phyloP scores from a whole-genome alignment of 1,140 invertebrate genomes.

The Drosophila truncata region DNA sequence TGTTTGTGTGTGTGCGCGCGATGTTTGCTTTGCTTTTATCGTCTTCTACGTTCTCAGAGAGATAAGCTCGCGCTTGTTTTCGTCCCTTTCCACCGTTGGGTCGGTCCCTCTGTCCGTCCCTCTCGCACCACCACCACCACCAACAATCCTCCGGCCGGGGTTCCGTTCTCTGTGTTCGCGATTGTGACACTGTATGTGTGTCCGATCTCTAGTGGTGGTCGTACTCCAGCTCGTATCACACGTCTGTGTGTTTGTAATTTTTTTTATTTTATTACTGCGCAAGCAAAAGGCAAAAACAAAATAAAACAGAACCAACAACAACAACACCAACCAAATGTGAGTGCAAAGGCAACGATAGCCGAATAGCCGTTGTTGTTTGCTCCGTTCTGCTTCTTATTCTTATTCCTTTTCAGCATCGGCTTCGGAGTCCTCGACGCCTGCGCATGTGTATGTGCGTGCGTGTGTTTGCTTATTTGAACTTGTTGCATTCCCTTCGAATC shows the following conservation, averaged over 20 bases:
- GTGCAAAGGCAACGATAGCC: conserved; percentile 19
- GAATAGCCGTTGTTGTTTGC: conserved; percentile 13
- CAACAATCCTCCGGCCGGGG: not conserved
- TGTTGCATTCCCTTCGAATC: not conserved
- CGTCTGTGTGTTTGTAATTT: conserved; percentile 59
- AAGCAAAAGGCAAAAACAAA: conserved; percentile 47
- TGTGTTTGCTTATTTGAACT: conserved; percentile 37
- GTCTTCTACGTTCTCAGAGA: conserved; percentile 61
- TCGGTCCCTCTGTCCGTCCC: conserved; percentile 37
- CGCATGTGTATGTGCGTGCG: conserved; percentile 11
- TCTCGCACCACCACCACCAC: conserved; percentile 11
- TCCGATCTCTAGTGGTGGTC: conserved; percentile 64
- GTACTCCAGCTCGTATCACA: conserved; percentile 71
- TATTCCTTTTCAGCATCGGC: conserved; percentile 12
- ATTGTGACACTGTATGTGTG: conserved; percentile 16
- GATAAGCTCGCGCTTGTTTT: conserved; percentile 65
- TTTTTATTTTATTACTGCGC: conserved; percentile 68
- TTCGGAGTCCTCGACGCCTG: conserved; percentile 17
- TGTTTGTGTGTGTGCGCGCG: conserved; percentile 38
- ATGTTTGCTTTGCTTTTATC: conserved; percentile 81
- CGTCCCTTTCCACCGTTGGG: conserved; percentile 31
- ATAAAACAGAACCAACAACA: conserved; percentile 20
- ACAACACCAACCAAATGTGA: conserved; percentile 12
- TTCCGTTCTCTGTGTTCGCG: conserved; percentile 25
- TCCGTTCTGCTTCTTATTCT: conserved; percentile 25